These are phyloP conservation scores for Sussaba pulchella DNA, from an alignment of 2,888 invertebrate genomes.

Conservation along the genomic window DNA sequence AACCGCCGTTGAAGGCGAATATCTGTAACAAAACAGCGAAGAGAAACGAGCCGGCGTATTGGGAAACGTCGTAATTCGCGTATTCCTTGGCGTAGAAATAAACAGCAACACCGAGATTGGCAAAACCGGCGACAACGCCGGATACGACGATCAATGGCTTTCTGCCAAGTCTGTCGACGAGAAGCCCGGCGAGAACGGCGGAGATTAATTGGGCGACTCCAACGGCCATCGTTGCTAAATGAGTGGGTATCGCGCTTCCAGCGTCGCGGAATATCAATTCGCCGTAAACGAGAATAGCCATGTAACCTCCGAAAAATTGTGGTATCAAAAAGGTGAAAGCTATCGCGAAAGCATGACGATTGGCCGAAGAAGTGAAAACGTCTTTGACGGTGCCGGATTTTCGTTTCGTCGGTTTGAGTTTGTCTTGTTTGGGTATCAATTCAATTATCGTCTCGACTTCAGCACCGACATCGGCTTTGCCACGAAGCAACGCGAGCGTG, in stretches of 20 bases:
- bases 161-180: conserved; percentile 84
- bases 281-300: conserved; percentile 79
- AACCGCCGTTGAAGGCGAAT: conserved; percentile 72
- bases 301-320: conserved; percentile 84
- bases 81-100: conserved; percentile 74
- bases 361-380: conserved; percentile 72
- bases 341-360: conserved; percentile 83
- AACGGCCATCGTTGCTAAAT: conserved; percentile 74
- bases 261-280: conserved; percentile 83
- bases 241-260: conserved; percentile 69
- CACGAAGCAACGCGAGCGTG: conserved; percentile 84
- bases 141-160: conserved; percentile 84
- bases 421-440: conserved; percentile 46
- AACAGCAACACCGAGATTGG: conserved; percentile 70
- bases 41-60: conserved; percentile 68
- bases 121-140: conserved; percentile 68
- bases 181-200: conserved; percentile 75
- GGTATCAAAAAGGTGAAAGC: conserved; percentile 83
- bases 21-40: conserved; percentile 70
- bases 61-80: conserved; percentile 57
- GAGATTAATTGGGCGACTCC: conserved; percentile 77
- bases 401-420: not conserved
- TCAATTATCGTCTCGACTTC: conserved; percentile 79
- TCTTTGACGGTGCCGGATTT: conserved; percentile 66
- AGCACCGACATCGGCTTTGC: conserved; percentile 85